Conservation (phyloP, 2,113 vertebrate species). For the Podocnemis expansa region DNA sequence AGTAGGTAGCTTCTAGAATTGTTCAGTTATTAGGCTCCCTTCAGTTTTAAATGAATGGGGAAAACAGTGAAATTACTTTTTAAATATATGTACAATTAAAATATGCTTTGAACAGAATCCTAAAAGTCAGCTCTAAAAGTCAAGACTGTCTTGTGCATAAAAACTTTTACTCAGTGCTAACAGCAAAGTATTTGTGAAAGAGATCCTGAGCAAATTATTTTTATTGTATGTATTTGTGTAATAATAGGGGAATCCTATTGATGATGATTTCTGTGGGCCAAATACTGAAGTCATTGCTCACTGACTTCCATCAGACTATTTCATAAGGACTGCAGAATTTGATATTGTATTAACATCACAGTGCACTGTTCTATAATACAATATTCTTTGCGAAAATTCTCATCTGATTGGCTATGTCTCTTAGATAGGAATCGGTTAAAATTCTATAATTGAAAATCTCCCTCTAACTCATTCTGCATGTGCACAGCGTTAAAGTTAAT, state of each 20-base stretch:
- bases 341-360: not conserved
- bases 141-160: not conserved
- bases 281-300: not conserved
- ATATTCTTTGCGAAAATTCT: not conserved
- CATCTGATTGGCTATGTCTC: not conserved
- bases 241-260: not conserved
- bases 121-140: not conserved
- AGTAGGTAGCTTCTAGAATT: not conserved
- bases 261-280: not conserved
- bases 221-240: not conserved
- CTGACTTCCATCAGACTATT: not conserved
- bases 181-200: not conserved
- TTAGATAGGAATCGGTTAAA: not conserved
- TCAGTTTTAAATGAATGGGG: not conserved
- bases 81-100: not conserved
- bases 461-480: not conserved
- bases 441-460: not conserved
- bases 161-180: not conserved
- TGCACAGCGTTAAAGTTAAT: not conserved
- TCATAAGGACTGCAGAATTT: not conserved
- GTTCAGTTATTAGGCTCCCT: not conserved
- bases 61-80: not conserved
- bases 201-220: not conserved
- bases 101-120: not conserved
- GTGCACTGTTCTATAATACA: not conserved